Conservation (phyloP, 2,888 invertebrate genomes). For the Caradrina clavipalpis region DNA sequence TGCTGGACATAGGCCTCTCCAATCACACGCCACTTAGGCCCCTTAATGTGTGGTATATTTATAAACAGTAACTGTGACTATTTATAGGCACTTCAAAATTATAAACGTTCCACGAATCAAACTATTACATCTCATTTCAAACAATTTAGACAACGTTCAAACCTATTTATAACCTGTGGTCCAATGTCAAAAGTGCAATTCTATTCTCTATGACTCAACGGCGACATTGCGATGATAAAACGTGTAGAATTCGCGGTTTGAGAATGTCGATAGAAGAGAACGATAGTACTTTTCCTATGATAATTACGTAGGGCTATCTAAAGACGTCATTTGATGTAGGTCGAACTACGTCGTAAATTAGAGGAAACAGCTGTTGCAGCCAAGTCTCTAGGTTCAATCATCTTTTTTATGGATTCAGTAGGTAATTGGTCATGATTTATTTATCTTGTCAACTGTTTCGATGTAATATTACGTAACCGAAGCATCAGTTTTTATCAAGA, state of each 20-base stretch:
- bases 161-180: slow-evolving; percentile 40
- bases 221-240: slow-evolving; percentile 40
- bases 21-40: too few species aligned
- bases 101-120: slow-evolving; percentile 3
- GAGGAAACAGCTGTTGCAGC: slow-evolving; percentile 23
- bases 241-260: slow-evolving; percentile 26
- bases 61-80: slow-evolving; percentile 5
- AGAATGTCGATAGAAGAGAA: slow-evolving; percentile 26
- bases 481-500: slow-evolving; percentile 9
- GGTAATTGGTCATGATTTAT: slow-evolving; percentile 11
- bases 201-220: slow-evolving; percentile 38
- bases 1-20: too few species aligned
- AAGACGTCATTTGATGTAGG: slow-evolving; percentile 51
- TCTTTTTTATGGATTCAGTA: slow-evolving; percentile 34
- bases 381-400: slow-evolving; percentile 28
- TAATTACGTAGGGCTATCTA: slow-evolving; percentile 16
- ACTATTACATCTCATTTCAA: slow-evolving; percentile 18
- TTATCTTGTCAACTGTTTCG: slow-evolving; percentile 4
- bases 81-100: background rate
- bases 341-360: slow-evolving; percentile 36
- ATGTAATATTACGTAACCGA: slow-evolving; percentile 12
- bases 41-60: too few species aligned
- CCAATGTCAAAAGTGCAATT: slow-evolving; percentile 62
- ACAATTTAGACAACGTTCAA: slow-evolving; percentile 23
- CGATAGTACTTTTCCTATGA: slow-evolving; percentile 53